phyloP scores from a whole-genome alignment of 2,888 invertebrate genomes.

The Pediacus dermestoides region DNA sequence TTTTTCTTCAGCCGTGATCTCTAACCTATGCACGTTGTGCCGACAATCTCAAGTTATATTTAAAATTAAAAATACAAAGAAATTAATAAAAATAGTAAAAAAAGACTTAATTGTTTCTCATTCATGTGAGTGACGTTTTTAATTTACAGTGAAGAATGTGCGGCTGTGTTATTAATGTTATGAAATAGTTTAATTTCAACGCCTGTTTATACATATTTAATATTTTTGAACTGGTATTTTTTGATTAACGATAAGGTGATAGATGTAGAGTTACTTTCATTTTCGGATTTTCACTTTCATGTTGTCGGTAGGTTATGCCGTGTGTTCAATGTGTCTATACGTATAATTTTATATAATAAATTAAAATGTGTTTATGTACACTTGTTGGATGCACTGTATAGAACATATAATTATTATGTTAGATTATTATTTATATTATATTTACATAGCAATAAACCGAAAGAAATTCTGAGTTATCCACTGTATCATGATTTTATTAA shows the following conservation, averaged over 20 bases:
- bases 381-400: no score
- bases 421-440: no score
- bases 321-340: no score
- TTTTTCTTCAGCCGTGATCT: slow-evolving; percentile 14
- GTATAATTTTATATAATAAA: no score
- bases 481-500: no score
- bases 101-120: slow-evolving; percentile 17
- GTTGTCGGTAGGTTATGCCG: no score
- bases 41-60: slow-evolving; percentile 7
- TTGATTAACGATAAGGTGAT: neutral
- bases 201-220: slow-evolving; percentile 7
- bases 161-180: neutral
- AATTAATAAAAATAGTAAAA: slow-evolving; percentile 14
- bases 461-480: no score
- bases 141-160: slow-evolving; percentile 14
- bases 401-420: no score
- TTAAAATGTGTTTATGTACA: no score
- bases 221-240: no score
- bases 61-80: slow-evolving; percentile 6
- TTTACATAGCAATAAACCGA: no score
- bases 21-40: slow-evolving; percentile 7
- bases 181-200: slow-evolving; percentile 9
- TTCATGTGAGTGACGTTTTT: slow-evolving; percentile 19
- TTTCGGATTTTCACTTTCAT: slow-evolving; percentile 8
- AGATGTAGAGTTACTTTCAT: slow-evolving; percentile 7